phyloP scores from a whole-genome alignment of 1,140 invertebrate species.

The Philotrypesis tridentata region DNA sequence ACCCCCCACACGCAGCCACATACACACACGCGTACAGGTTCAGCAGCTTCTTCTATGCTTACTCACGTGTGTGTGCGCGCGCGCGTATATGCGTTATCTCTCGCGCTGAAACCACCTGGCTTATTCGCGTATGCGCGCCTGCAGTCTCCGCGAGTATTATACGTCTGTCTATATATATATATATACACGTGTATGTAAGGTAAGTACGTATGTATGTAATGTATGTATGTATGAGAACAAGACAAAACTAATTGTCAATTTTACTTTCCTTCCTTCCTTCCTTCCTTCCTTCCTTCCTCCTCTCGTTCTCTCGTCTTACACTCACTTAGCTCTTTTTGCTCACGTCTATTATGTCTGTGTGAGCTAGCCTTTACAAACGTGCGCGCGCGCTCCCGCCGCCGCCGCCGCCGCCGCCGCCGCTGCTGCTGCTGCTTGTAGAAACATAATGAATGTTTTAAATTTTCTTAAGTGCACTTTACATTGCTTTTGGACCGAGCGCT shows the following conservation, averaged over 20 bases:
- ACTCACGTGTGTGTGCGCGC: neutral
- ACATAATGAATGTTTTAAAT: conserved; percentile 35
- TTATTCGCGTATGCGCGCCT: no score
- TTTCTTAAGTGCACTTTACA: conserved; percentile 32
- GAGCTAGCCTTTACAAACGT: neutral
- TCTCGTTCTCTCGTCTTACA: neutral
- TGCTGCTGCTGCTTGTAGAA: conserved; percentile 13
- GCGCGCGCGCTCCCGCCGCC: no score
- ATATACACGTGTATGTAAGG: no score
- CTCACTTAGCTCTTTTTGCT: neutral
- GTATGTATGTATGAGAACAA: conserved; percentile 46
- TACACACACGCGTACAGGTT: neutral
- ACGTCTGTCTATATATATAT: no score
- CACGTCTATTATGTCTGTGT: conserved; percentile 16
- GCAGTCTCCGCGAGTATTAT: no score
- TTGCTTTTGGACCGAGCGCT: neutral
- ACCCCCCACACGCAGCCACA: neutral
- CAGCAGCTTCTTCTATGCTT: neutral
- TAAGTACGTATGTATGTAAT: no score
- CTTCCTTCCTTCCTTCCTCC: conserved; percentile 16
- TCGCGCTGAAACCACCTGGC: conserved; percentile 62
- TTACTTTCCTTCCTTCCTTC: conserved; percentile 41
- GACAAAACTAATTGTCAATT: conserved; percentile 61
- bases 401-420: no score
- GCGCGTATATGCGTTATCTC: conserved; percentile 57